Percentiles rank a stretch among this genome's conserved stretches.
These are phyloP conservation scores for Chrysaora quinquecirrha DNA, from an alignment of 30 jellyfish, hydroid and myxozoan species.

Conservation along the genomic window DNA sequence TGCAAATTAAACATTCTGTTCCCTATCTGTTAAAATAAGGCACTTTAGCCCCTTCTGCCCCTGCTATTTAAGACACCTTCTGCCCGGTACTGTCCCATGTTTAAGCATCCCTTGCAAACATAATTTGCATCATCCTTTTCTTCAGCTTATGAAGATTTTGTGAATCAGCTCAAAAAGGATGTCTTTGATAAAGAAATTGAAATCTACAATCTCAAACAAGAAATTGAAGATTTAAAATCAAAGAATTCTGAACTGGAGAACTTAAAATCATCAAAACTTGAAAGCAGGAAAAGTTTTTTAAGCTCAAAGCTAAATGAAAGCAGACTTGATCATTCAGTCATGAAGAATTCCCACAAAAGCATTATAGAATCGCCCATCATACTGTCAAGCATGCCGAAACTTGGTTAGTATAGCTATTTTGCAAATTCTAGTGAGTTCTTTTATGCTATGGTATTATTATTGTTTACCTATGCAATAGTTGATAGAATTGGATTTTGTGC, in stretches of 20 bases:
- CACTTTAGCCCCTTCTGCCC: too few species aligned
- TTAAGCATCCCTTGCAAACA: too few species aligned
- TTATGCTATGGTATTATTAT: too few species aligned
- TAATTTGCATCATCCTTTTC: too few species aligned
- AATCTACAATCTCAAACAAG: constrained; percentile 43
- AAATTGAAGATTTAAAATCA: constrained; percentile 10
- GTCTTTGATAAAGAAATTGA: constrained; percentile 59
- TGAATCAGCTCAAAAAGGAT: constrained; percentile 33
- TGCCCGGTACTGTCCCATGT: too few species aligned
- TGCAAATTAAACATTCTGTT: too few species aligned
- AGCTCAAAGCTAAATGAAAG: not conserved
- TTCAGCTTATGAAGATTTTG: constrained; percentile 35
- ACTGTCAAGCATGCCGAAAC: not conserved
- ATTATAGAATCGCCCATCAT: constrained; percentile 15
- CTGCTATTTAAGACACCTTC: too few species aligned
- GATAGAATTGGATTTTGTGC: too few species aligned
- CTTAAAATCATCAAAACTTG: not conserved
- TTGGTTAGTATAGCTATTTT: too few species aligned
- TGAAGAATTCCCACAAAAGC: not conserved
- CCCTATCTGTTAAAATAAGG: too few species aligned
- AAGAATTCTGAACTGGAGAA: constrained; percentile 12
- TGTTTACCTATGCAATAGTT: too few species aligned
- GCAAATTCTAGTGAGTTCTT: too few species aligned
- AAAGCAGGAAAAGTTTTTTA: not conserved
- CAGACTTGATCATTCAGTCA: not conserved